A percentile compares a stretch with the other conserved stretches of the same genome.
These are phyloP conservation scores for Ictalurus punctatus DNA, from an alignment of 2,113 vertebrate genomes.

Conservation along the genomic window DNA sequence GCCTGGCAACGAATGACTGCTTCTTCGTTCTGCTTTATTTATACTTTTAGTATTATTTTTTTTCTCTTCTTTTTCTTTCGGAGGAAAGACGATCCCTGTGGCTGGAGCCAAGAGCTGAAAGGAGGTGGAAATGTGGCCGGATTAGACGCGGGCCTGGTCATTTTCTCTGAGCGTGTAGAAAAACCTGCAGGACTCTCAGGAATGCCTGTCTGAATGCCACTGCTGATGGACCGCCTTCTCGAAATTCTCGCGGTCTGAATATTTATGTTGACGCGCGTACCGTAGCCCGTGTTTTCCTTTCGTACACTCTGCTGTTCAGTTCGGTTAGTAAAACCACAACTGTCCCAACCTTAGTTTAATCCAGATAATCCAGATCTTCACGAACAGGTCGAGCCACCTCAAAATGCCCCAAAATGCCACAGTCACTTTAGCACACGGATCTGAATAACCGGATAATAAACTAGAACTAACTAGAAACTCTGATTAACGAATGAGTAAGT, in stretches of 20 bases:
- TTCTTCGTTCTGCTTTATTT: neutral
- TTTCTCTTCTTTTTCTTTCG: neutral
- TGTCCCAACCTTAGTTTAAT: neutral
- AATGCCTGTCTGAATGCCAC: constrained; percentile 39
- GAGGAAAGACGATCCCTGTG: constrained; percentile 46
- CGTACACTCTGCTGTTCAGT: neutral
- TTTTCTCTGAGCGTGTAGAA: constrained; percentile 16
- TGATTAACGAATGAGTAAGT: no score
- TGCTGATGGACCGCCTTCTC: constrained; percentile 36
- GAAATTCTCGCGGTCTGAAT: constrained; percentile 4
- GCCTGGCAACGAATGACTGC: constrained; percentile 30
- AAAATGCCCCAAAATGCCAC: neutral
- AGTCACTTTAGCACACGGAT: neutral
- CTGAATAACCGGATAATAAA: no score
- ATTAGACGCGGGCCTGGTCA: constrained; percentile 37
- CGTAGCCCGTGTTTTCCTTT: neutral
- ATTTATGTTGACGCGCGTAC: constrained; percentile 46
- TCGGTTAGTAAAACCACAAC: neutral
- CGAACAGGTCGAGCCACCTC: constrained; percentile 2
- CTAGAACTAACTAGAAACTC: no score
- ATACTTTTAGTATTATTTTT: constrained; percentile 20
- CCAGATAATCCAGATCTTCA: neutral
- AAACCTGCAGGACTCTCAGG: constrained; percentile 43
- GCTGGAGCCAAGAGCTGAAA: constrained; percentile 45
- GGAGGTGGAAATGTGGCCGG: constrained; percentile 51